Evolutionary conservation across 1,140 invertebrate species (phyloP), one percentile per base, ranked within the genome.

Genomic region (Heliconius hewitsoni): DNA sequence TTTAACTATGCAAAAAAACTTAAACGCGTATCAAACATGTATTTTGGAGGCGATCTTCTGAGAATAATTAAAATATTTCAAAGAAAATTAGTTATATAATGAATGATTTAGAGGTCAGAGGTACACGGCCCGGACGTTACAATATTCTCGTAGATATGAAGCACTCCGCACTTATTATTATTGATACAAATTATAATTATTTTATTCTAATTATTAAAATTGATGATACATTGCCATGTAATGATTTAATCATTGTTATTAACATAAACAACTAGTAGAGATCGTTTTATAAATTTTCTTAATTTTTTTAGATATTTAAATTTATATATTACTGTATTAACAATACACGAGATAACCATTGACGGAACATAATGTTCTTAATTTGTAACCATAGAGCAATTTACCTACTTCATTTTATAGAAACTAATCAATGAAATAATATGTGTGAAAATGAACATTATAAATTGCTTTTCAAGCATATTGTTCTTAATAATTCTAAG

Each of bases 31-130:
- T 60, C 2, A 75, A 79, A 75, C 78, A n/a, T 71, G 78, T 79
- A 75, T 75, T 79, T 71, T 79, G 50, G 66, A 75, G 73, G 73
- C 66, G 19, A 80, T 80, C 78, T 60, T 52, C 52, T 74, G 16
- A 39, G 23, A 27, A 46, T 75, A 75, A 74, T 74, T 74, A 74
- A 78, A 66, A 27, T 66, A 78, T 74, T 73, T 74, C 66, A 66
- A 66, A 66, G 60, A 66, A 30, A 27, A 66, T 66, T 66, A 66
- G 16, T 66, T 27, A 66, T 66, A 66, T 27, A 66, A 66, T 76
- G 71, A 39, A 74, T 70, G 39, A 30, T 60, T 71, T 79, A 75
- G 78, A 80, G 78, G 74, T 76, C 74, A 80, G 57, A 72, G 70
- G 71, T 80, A 37, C 42, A 23, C 70, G 46, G 57, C 37, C 77